Base-by-base conservation (phyloP, 2,797 vertebrate species). In the Lepus oiostolus region DNA sequence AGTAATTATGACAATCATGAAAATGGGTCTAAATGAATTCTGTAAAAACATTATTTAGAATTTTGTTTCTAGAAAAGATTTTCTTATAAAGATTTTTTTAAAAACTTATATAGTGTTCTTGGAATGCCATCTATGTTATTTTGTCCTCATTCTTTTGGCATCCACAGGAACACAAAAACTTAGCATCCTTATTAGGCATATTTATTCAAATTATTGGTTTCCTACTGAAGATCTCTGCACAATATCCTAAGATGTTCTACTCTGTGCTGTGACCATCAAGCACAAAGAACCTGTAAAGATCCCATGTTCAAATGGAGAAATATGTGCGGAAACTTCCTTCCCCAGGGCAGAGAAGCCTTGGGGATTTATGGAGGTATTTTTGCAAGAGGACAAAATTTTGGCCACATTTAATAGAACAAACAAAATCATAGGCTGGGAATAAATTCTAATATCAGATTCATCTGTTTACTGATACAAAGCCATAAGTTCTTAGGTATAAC, bases 21-120 rank as follows among this genome's bases (percentile, higher is more conserved):
- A 71, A 85, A 80, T 30, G 14, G 88, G 9, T 81, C 54, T 63
- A 75, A 75, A 17, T 79, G 13, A 60, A 76, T 24, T 58, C 52
- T 90, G 65, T 50, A 82, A 79, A 92, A 85, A 63, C 7, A 42
- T 71, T 86, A 89, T 70, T 54, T 91, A 90, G 63, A 91, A 47
- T 68, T 83, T 75, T 80, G 83, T 68, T 82, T 86, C 22, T 94
- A 58, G 54, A 58, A 58, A 58, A 58, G 3, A 58, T 58, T 58
- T 58, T 42, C 38, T 58, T 58, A 76, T 67, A 58, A 72, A 81
- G 4, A 79, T 77, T 89, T 91, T 70, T 93, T 91, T 90, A 95
- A 96, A 88, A 88, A 75, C 38, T 88, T 86, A 63, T 74, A 63
- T 91, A 67, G 47, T 88, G 67, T 93, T 84, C 47, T 93, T 85